Evolutionary conservation across 1,140 invertebrate species (phyloP).

Genomic region (Marisa cornuarietis): DNA sequence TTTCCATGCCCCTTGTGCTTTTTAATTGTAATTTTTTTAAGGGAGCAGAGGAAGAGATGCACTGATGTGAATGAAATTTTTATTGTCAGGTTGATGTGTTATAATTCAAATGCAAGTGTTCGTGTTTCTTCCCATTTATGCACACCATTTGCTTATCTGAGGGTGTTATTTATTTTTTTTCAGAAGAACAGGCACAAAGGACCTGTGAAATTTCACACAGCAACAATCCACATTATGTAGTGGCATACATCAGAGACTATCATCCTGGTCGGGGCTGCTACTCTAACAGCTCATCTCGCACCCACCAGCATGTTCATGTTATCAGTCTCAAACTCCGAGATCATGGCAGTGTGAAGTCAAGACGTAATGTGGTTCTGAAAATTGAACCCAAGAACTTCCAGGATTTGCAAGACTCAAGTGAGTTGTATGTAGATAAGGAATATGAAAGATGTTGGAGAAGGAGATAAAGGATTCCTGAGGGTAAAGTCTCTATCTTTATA

Average conservation of each 20-base stretch:
- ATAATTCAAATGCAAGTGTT: too few species aligned
- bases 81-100: too few species aligned
- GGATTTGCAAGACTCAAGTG: slow-evolving; percentile 13
- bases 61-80: too few species aligned
- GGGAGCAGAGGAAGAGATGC: too few species aligned
- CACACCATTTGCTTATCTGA: not conserved
- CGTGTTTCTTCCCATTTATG: not conserved
- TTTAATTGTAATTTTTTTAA: too few species aligned
- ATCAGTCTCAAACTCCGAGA: slow-evolving; percentile 35
- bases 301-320: slow-evolving; percentile 39
- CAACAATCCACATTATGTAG: slow-evolving; percentile 31
- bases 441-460: not conserved
- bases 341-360: slow-evolving; percentile 23
- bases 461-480: too few species aligned
- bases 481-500: too few species aligned
- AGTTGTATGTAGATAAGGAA: not conserved
- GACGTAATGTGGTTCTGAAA: slow-evolving; percentile 27
- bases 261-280: slow-evolving; percentile 33
- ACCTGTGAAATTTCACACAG: slow-evolving; percentile 36
- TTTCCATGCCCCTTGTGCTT: too few species aligned
- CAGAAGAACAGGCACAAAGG: slow-evolving; percentile 20
- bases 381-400: slow-evolving; percentile 33
- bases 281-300: slow-evolving; percentile 31
- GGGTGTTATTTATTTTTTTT: slow-evolving; percentile 2
- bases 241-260: slow-evolving; percentile 33